Evolutionary conservation across 2,113 vertebrate genomes (phyloP).

Genomic region (Furnarius figulus): DNA sequence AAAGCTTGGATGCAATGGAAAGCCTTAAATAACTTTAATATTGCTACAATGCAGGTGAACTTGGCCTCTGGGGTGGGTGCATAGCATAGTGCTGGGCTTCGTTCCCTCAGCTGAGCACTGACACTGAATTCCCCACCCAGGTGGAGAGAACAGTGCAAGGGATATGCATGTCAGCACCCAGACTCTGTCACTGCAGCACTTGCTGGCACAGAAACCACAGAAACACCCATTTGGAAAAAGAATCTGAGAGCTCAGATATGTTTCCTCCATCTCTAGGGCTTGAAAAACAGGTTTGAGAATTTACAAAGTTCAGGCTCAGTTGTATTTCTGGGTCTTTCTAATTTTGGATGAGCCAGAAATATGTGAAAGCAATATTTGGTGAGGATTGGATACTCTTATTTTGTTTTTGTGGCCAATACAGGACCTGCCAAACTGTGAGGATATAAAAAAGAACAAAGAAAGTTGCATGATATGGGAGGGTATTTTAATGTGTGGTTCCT

Average conservation of each 20-base stretch:
- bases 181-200: background rate
- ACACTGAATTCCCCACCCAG: background rate
- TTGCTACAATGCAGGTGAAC: background rate
- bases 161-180: background rate
- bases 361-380: slow-evolving; percentile 47
- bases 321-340: slow-evolving; percentile 22
- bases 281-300: background rate
- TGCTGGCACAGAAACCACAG: background rate
- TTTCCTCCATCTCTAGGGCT: background rate
- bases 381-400: background rate
- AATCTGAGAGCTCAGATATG: background rate
- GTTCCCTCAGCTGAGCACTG: background rate
- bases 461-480: background rate
- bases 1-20: background rate
- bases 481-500: slow-evolving; percentile 26
- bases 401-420: slow-evolving; percentile 25
- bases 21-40: background rate
- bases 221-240: background rate
- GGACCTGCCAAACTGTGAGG: background rate
- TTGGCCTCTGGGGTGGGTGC: background rate
- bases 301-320: background rate
- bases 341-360: slow-evolving; percentile 22
- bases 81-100: background rate
- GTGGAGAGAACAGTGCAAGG: background rate
- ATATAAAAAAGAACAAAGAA: background rate